Percentiles rank a stretch among this genome's conserved stretches.
Evolutionary conservation across 2,888 invertebrate species (phyloP).

Genomic region (Muschampia staudingeri): DNA sequence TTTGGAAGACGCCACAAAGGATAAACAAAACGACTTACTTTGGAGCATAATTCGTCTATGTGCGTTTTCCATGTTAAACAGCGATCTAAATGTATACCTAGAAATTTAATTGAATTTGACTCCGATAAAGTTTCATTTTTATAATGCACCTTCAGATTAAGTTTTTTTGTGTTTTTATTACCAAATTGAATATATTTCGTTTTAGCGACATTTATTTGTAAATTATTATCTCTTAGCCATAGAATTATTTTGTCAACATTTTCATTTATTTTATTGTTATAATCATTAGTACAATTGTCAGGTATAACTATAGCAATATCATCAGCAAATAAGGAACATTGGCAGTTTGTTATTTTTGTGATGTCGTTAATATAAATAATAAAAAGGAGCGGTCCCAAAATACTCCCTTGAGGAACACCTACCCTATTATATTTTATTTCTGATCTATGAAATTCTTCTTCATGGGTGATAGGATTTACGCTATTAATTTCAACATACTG

Average conservation of each 20-base stretch:
- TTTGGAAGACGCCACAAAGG: neutral
- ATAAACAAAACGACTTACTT: neutral
- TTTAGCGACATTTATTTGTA: neutral
- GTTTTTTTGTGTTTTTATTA: neutral
- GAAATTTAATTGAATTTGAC: neutral
- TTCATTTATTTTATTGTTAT: neutral
- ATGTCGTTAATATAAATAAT: slow-evolving; percentile 23
- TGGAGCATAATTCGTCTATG: slow-evolving; percentile 6
- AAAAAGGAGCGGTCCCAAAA: slow-evolving; percentile 22
- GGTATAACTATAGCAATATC: slow-evolving; percentile 1
- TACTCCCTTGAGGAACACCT: slow-evolving; percentile 27
- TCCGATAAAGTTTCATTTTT: neutral
- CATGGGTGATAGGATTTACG: neutral
- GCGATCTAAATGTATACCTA: slow-evolving; percentile 23
- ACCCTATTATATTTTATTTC: slow-evolving; percentile 19
- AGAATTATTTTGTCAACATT: neutral
- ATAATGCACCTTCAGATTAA: neutral
- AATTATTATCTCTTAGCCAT: neutral
- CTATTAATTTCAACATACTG: slow-evolving; percentile 30
- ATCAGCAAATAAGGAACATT: slow-evolving; percentile 10
- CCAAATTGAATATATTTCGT: neutral
- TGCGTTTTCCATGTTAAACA: slow-evolving; percentile 13
- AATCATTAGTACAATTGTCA: neutral
- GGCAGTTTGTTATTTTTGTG: neutral
- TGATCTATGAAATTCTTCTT: slow-evolving; percentile 2